Percentiles rank a stretch among this genome's conserved stretches.
These are phyloP conservation scores for Macrochelys suwanniensis DNA, from an alignment of 2,797 vertebrate species.

Conservation along the genomic window DNA sequence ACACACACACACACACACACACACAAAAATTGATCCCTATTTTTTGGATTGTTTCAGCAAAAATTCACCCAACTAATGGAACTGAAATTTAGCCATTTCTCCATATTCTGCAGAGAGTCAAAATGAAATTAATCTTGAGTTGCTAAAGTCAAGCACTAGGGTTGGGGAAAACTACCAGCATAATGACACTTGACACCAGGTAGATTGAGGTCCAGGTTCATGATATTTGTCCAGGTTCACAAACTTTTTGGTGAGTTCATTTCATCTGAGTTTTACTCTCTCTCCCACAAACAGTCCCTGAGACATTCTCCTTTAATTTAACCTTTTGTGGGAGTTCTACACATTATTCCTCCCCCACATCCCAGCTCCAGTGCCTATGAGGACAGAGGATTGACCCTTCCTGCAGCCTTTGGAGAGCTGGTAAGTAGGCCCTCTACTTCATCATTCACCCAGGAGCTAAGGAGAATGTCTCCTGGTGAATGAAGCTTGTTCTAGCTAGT, in stretches of 20 bases:
- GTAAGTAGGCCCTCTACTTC: neutral
- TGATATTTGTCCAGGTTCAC: neutral
- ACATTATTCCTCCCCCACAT: neutral
- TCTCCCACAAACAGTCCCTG: neutral
- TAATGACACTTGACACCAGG: neutral
- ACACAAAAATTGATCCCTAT: neutral
- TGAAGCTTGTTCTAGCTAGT: neutral
- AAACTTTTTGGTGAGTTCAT: neutral
- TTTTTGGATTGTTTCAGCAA: constrained; percentile 23
- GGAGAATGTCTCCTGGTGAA: neutral
- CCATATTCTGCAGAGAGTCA: neutral
- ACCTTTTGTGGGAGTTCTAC: neutral
- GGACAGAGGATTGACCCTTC: neutral
- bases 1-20: neutral
- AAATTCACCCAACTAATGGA: neutral
- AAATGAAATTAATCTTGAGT: neutral
- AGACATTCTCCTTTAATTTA: neutral
- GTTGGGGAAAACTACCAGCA: constrained; percentile 25
- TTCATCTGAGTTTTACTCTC: neutral
- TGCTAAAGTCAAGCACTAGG: neutral
- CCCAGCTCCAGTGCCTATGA: neutral
- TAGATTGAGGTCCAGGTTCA: neutral
- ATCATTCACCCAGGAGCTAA: neutral
- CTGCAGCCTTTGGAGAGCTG: neutral
- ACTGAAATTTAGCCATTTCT: constrained; percentile 19